These are phyloP conservation scores for Ceratitis capitata DNA, from an alignment of 1,140 invertebrate species.

Conservation along the genomic window DNA sequence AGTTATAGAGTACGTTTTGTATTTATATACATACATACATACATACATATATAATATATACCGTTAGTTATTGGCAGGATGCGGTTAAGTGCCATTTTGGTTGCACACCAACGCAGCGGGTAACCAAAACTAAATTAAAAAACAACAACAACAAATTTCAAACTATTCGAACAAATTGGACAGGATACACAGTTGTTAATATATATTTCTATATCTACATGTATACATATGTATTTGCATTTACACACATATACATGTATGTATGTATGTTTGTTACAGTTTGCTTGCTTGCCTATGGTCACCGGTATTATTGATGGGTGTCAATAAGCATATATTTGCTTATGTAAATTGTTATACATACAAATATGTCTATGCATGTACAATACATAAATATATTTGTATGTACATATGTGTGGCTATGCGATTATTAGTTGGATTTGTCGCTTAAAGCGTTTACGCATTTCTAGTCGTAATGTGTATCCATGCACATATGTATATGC, in stretches of 20 bases:
- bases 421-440: neutral
- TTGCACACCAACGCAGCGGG: neutral
- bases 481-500: no score
- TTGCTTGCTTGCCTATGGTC: neutral
- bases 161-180: neutral
- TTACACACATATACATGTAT: no score
- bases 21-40: neutral
- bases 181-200: neutral
- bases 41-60: no score
- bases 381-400: neutral
- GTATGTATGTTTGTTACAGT: neutral
- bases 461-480: neutral
- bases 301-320: neutral
- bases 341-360: neutral
- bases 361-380: neutral
- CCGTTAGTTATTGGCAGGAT: neutral
- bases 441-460: neutral
- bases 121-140: neutral
- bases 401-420: neutral
- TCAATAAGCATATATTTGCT: neutral
- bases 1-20: neutral
- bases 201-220: no score
- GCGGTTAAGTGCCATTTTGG: neutral
- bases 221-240: no score
- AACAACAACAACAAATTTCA: no score